Conservation (phyloP, 2,797 vertebrate genomes). For the Chaetodon trifasciatus region DNA sequence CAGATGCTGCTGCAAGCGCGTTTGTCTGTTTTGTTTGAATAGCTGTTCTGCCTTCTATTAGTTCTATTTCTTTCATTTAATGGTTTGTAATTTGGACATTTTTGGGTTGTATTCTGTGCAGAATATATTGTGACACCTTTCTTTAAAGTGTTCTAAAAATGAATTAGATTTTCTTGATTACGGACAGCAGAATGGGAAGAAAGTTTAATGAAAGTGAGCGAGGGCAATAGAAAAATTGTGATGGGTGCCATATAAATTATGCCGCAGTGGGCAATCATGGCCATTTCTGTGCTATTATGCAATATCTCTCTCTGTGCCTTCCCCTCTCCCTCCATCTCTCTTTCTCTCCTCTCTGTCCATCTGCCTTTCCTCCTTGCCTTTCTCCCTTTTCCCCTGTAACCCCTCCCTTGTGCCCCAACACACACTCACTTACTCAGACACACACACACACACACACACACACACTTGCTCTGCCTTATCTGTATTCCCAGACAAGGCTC, state of each 20-base stretch:
- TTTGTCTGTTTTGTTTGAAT: slow-evolving; percentile 24
- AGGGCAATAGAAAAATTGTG: slow-evolving; percentile 45
- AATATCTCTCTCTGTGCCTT: slow-evolving; percentile 28
- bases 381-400: slow-evolving; percentile 56
- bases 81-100: slow-evolving; percentile 32
- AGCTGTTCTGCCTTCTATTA: slow-evolving; percentile 34
- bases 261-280: slow-evolving; percentile 61
- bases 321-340: slow-evolving; percentile 44
- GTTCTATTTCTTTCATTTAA: slow-evolving; percentile 32
- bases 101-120: slow-evolving; percentile 14
- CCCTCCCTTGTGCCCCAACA: slow-evolving; percentile 48
- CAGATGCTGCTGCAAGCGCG: slow-evolving; percentile 1
- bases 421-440: slow-evolving; percentile 1
- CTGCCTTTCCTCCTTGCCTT: slow-evolving; percentile 63
- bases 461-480: slow-evolving; percentile 70
- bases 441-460: slow-evolving; percentile 9
- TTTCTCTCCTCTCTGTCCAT: slow-evolving; percentile 60
- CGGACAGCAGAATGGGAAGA: slow-evolving; percentile 43
- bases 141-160: slow-evolving; percentile 30
- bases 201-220: slow-evolving; percentile 47
- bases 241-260: slow-evolving; percentile 55
- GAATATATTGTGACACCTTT: slow-evolving; percentile 20
- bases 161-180: slow-evolving; percentile 39
- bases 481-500: slow-evolving; percentile 80
- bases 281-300: slow-evolving; percentile 62